Evolutionary conservation across 2,797 vertebrate species (phyloP), one percentile per base, ranked within the genome.

Genomic region (Numenius phaeopus): DNA sequence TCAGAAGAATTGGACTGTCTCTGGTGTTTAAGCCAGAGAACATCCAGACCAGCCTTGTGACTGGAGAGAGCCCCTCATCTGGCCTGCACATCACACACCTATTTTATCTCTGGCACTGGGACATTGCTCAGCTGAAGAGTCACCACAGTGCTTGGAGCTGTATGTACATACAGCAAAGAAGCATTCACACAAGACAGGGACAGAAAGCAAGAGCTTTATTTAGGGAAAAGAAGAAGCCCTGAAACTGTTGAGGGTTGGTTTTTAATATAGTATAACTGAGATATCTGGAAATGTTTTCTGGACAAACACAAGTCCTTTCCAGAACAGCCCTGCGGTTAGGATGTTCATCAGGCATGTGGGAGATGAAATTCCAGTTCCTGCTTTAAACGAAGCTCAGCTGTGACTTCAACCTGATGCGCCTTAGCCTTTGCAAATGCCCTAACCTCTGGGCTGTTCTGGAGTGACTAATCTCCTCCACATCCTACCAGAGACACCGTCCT

Each of bases 311-410:
- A 65, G 50, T 73, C 47, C 30, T 92, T 72, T 88, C 58, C 65
- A 81, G 76, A 72, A 54, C 9, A 72, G 10, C 11, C n/a, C 21
- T 54, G 75, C 73, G 70, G 76, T 37, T 27, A 65, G 27, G 73
- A 78, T 42, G 40, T 52, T 85, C 83, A 62, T 37, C 32, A 40
- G 86, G 29, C 54, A 5, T 6, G 29, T 42, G 71, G 83, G 40
- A 61, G 58, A 88, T 39, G 46, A 69, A 65, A 90, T 70, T 82
- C 83, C 80, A 46, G 42, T 24, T 83, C 69, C 83, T 79, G 59
- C 15, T 88, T 37, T 78, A 83, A 88, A 88, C 58, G 89, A 73
- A 61, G 39, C 59, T 86, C 94, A 94, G 80, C 64, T 90, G 89
- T 69, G 55, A 4, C n/a, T 50, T 66, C 42, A 73, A 46, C 59